Base-by-base conservation (phyloP, 2,113 vertebrate species). In the Rhombomys opimus region DNA sequence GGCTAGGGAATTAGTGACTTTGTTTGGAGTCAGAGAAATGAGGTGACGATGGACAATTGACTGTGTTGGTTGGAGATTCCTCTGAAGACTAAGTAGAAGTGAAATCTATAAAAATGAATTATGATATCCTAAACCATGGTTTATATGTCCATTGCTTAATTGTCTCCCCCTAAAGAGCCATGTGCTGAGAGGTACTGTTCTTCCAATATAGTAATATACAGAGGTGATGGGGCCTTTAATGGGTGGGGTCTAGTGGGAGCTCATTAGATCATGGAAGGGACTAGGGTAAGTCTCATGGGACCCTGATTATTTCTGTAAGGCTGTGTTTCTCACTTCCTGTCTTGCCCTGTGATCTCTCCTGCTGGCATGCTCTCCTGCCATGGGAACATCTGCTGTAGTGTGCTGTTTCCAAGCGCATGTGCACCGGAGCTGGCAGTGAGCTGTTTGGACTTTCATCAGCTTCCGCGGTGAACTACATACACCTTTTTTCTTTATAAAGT, bases 21-120 rank as follows among this genome's bases (percentile, higher is more conserved):
- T 35, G 15, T 92, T 76, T 70, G 52, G 59, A 96, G 59, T 76
- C 4, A 76, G 65, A 96, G 54, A 82, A 89, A 88, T 52, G 50
- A 67, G 54, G 10, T 76, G 35, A 67, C 2, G 11, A 35, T 22
- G 41, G 27, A 73, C 32, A 87, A 41, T 17, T 78, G 54, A 50
- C 13, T 50, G 50, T 77, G 14, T 70, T n/a, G 6, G 23, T 7
- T 84, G 63, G n/a, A n/a, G 18, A 67, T n/a, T 41, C 6, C 25
- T 7, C 0, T 38, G 35, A 61, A 92, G 22, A 5, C 32, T 61
- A 84, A 90, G 78, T 82, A 93, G 75, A 59, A 94, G 0, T 0
- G 10, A n/a, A 57, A 63, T 85, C 54, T 77, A 57, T 57, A 78
- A 65, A 4, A 73, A 10, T 57, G 32, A 54, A 20, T 68, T 54